A percentile compares a stretch with the other conserved stretches of the same genome.
Conservation (phyloP, 1,140 invertebrate species). For the Drosophila oshimai region DNA sequence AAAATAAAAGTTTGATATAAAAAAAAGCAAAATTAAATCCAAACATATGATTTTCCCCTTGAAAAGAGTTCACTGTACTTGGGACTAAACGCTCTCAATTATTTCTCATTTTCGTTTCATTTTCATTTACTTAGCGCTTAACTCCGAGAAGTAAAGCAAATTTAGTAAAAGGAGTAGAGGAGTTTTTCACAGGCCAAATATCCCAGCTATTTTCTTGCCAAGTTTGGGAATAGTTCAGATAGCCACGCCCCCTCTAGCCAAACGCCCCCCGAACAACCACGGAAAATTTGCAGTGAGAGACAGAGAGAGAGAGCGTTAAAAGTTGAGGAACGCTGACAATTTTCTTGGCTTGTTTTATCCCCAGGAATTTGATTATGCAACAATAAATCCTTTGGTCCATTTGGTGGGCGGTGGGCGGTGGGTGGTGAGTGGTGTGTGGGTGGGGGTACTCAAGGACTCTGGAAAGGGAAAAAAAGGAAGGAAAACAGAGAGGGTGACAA, state of each 20-base stretch:
- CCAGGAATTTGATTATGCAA: conserved; percentile 73
- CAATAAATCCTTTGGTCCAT: conserved; percentile 78
- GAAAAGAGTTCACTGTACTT: background rate
- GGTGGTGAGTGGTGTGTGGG: background rate
- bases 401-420: conserved; percentile 2
- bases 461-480: background rate
- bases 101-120: background rate
- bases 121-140: conserved; percentile 2
- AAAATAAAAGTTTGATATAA: no score
- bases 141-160: background rate
- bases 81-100: background rate
- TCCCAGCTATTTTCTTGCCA: conserved; percentile 18
- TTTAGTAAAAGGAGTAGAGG: background rate
- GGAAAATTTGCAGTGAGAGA: no score
- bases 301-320: conserved; percentile 28
- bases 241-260: background rate
- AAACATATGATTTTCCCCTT: background rate
- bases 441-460: background rate
- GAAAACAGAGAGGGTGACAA: background rate
- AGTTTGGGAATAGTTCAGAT: conserved; percentile 34
- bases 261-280: background rate
- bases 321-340: conserved; percentile 69
- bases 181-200: conserved; percentile 6
- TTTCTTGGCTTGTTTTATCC: conserved; percentile 66
- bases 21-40: background rate